Percentiles rank a stretch among this genome's conserved stretches.
Evolutionary conservation across 2,797 vertebrate species (phyloP).

Genomic region (Buphagus erythrorhynchus): DNA sequence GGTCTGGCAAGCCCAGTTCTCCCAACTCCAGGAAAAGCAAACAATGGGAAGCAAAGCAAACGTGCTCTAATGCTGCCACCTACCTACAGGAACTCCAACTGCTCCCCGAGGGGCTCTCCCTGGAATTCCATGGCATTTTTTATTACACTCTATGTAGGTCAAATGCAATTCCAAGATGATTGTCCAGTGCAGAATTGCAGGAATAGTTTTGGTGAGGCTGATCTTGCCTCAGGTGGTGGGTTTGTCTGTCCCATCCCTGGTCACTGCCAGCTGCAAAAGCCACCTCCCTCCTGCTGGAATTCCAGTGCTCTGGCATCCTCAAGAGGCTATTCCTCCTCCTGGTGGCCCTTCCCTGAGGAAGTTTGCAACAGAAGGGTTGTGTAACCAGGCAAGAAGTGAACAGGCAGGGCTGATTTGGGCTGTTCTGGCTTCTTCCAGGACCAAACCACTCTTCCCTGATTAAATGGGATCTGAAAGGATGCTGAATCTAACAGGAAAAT

Average conservation of each 20-base stretch:
- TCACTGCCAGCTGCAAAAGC: neutral
- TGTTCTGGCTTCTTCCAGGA: neutral
- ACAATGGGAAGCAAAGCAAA: neutral
- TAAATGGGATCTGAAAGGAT: neutral
- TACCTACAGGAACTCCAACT: neutral
- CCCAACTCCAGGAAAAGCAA: neutral
- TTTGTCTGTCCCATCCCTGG: neutral
- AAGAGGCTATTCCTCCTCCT: neutral
- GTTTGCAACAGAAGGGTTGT: neutral
- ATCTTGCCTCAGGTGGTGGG: neutral
- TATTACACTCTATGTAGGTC: neutral
- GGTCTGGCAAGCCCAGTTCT: neutral
- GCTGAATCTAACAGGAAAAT: rapidly evolving
- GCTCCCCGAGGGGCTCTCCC: neutral
- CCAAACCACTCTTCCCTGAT: rapidly evolving
- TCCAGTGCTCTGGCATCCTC: neutral
- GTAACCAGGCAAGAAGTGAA: neutral
- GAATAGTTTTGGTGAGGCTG: neutral
- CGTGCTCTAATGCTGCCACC: constrained; percentile 38
- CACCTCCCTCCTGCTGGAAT: neutral
- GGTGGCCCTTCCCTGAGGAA: neutral
- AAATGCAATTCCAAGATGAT: neutral
- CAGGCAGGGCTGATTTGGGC: neutral
- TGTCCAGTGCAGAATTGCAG: neutral
- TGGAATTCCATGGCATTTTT: neutral